Base-by-base conservation (phyloP, 2,888 invertebrate species). In the Ormia ochracea region DNA sequence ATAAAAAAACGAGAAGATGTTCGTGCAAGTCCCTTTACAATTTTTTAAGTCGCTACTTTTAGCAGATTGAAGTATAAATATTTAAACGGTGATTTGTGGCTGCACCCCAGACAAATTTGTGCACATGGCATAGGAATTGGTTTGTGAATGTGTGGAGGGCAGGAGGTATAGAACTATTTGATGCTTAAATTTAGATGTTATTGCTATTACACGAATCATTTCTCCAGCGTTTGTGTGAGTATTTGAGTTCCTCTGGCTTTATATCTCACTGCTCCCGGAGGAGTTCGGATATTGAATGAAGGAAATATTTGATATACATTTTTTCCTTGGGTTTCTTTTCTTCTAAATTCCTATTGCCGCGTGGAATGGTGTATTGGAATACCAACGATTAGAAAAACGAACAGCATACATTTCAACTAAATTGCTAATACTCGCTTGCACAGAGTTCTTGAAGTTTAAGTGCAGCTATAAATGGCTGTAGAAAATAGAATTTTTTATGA, bases 1-100 rank as follows among this genome's bases (percentile, higher is more conserved):
- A n/a, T n/a, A n/a, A n/a, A n/a, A n/a, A n/a, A n/a, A n/a, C n/a
- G n/a, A n/a, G n/a, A n/a, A n/a, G n/a, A n/a, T n/a, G n/a, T n/a
- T n/a, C n/a, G n/a, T n/a, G n/a, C n/a, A n/a, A n/a, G 68, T 68
- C 72, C 68, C 68, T 76, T 73, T 84, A 85, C 83, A 85, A 85
- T 85, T 86, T 75, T 68, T 48, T 54, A 17, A 63, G 41, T 69
- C 38, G 56, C 73, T 73, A 52, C 72, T 85, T 86, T 87, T 86
- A 88, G 87, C 88, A 87, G 86, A 88, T 88, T 88, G 88, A 87
- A 88, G 86, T 88, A 87, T 88, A 87, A 88, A 88, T 88, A 88
- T 88, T 88, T 88, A 88, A 88, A 87, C 86, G 87, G 83, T 85
- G 87, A 87, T 87, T 87, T 87, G 87, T 84, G 87, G 86, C 76